A percentile compares a stretch with the other conserved stretches of the same genome.
phyloP scores from a whole-genome alignment of 2,113 vertebrate species.

The Paracanthobrama guichenoti region DNA sequence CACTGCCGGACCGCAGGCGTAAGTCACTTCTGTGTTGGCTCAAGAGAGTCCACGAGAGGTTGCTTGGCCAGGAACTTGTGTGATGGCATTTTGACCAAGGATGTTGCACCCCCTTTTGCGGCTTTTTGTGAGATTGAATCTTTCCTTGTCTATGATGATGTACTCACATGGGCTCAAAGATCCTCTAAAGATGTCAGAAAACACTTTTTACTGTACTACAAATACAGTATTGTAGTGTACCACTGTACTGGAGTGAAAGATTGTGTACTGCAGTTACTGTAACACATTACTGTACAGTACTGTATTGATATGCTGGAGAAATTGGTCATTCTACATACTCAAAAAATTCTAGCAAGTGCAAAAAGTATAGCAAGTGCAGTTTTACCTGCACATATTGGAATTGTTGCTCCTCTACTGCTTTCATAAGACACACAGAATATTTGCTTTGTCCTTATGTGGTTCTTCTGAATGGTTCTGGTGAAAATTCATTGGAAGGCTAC shows the following conservation, averaged over 20 bases:
- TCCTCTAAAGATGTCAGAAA: not conserved
- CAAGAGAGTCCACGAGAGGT: too few relatives aligned
- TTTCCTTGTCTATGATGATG: too few relatives aligned
- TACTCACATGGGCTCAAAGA: not conserved
- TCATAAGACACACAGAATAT: not conserved
- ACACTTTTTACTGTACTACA: not conserved
- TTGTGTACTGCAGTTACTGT: too few relatives aligned
- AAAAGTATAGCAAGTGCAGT: not conserved
- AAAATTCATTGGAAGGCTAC: not conserved
- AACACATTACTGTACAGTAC: not conserved
- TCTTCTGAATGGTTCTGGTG: too few relatives aligned
- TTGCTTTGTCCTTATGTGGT: not conserved
- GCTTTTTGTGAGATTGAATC: not conserved
- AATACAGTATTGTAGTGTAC: not conserved
- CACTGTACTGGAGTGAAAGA: too few relatives aligned
- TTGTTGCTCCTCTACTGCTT: not conserved
- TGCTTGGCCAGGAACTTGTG: not conserved
- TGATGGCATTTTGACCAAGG: not conserved
- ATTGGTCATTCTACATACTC: not conserved
- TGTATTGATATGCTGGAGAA: not conserved
- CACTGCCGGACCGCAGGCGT: too few relatives aligned
- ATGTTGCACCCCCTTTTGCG: not conserved
- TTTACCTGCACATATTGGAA: constrained; percentile 9
- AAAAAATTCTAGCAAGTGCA: not conserved
- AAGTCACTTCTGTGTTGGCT: too few relatives aligned